Conservation (phyloP, 2,113 vertebrate species). For the Numenius arquata region DNA sequence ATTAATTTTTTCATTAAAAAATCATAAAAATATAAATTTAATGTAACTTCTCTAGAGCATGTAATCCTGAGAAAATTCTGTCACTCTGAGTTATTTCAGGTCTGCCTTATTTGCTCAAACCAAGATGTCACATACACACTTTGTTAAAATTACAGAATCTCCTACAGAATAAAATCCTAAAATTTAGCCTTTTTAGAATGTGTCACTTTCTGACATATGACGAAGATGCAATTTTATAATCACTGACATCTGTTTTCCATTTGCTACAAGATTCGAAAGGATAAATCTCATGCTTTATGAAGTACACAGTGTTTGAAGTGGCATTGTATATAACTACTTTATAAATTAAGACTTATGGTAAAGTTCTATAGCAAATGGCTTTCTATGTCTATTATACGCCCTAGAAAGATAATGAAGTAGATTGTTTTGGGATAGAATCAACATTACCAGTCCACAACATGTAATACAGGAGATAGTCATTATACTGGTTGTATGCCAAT, state of each 20-base stretch:
- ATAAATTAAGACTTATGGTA: background rate
- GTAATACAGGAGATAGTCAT: background rate
- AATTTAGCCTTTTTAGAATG: background rate
- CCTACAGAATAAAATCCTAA: background rate
- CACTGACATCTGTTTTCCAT: background rate
- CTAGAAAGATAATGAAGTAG: background rate
- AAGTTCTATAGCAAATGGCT: background rate
- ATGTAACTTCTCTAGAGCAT: rapidly evolving
- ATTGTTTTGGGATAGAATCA: background rate
- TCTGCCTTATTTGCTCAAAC: background rate
- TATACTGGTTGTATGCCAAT: background rate
- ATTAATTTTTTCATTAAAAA: background rate
- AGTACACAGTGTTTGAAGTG: background rate
- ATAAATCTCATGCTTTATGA: background rate
- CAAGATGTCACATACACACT: background rate
- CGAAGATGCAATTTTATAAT: background rate
- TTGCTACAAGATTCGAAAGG: background rate
- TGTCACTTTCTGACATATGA: background rate
- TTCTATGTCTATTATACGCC: background rate
- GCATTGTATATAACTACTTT: background rate
- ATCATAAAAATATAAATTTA: background rate
- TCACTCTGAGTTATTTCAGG: background rate
- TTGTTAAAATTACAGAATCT: background rate
- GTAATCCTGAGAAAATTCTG: background rate
- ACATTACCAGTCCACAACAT: background rate